Conservation (phyloP, 2,888 invertebrate species). For the Exocentrus adspersus region DNA sequence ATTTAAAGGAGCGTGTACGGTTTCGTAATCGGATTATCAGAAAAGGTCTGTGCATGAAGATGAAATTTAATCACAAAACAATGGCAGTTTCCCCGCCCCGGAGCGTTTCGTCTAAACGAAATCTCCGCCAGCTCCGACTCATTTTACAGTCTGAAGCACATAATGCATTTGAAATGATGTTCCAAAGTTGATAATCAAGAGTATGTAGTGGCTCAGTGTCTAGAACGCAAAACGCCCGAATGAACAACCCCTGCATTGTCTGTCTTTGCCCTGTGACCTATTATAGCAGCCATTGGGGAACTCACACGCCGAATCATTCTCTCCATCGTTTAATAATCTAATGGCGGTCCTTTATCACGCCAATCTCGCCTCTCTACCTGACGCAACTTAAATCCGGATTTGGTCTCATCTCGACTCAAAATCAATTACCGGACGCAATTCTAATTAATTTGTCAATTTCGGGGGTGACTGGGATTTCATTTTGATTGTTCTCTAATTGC, state of each 20-base stretch:
- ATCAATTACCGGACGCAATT: constrained; percentile 14
- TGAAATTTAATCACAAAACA: no score
- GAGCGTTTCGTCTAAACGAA: no score
- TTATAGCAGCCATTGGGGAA: constrained; percentile 26
- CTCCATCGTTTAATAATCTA: constrained; percentile 28
- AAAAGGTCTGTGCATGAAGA: no score
- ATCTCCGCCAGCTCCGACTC: no score
- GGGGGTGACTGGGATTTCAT: neutral
- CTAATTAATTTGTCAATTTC: constrained; percentile 26
- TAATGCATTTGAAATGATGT: constrained; percentile 25
- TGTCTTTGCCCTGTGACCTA: constrained; percentile 23
- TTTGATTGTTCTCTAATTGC: neutral
- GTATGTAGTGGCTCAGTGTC: constrained; percentile 19
- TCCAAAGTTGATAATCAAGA: constrained; percentile 23
- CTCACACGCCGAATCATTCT: constrained; percentile 21
- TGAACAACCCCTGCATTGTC: constrained; percentile 28
- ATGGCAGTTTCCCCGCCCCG: no score
- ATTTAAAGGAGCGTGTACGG: no score
- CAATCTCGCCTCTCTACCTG: neutral
- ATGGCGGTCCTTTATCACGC: constrained; percentile 10
- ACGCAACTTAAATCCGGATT: constrained; percentile 1
- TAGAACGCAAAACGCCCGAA: constrained; percentile 22
- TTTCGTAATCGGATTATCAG: no score
- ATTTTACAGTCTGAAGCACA: no score
- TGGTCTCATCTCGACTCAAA: neutral